phyloP scores from a whole-genome alignment of 2,888 invertebrate species.

The Mimumesa dahlbomi region DNA sequence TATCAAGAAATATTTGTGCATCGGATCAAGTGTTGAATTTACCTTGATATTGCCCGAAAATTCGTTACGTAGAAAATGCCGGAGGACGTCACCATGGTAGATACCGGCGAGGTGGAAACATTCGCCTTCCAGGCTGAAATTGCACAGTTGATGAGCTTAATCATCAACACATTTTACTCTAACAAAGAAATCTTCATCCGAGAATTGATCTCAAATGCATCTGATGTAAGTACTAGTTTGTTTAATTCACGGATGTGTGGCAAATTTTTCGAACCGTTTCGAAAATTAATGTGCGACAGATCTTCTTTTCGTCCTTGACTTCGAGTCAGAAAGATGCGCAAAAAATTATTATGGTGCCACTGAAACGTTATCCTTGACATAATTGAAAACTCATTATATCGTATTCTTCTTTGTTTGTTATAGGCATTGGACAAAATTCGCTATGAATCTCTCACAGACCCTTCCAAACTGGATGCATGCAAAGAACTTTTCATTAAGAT shows the following conservation, averaged over 20 bases:
- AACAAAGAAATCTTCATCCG: conserved; percentile 99
- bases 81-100: conserved; percentile 79
- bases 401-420: conserved; percentile 8
- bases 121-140: conserved; percentile 99
- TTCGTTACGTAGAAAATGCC: conserved; percentile 71
- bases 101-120: conserved; percentile 91
- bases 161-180: conserved; percentile 99
- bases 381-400: not conserved
- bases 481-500: conserved; percentile 98
- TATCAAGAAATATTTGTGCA: not conserved
- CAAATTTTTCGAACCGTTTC: too few relatives aligned
- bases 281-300: too few relatives aligned
- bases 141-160: conserved; percentile 99
- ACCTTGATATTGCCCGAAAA: not conserved
- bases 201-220: conserved; percentile 99
- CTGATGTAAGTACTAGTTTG: conserved; percentile 85
- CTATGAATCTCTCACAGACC: conserved; percentile 98
- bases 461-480: conserved; percentile 94
- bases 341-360: not conserved
- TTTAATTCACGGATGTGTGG: not conserved
- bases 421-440: conserved; percentile 93
- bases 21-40: not conserved
- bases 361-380: not conserved
- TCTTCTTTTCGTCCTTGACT: too few relatives aligned
- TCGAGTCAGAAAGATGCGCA: too few relatives aligned